Conservation (phyloP, 2,113 vertebrate species). For the Colinus virginianus region DNA sequence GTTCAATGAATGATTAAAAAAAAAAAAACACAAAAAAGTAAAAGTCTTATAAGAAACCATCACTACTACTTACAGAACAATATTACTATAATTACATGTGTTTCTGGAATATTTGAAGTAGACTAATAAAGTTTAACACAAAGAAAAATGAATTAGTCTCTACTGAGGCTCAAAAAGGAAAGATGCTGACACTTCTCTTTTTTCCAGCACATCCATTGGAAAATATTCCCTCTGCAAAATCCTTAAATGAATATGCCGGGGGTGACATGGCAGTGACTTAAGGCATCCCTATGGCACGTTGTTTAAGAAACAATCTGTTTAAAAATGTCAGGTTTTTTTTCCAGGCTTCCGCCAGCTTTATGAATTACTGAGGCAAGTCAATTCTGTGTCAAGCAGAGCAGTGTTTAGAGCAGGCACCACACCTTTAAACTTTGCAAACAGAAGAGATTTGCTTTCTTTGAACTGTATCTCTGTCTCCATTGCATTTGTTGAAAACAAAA, state of each 20-base stretch:
- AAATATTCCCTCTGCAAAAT: slow-evolving; percentile 26
- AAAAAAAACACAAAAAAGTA: neutral
- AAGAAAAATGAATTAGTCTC: slow-evolving; percentile 41
- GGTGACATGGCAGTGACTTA: slow-evolving; percentile 9
- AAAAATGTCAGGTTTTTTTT: neutral
- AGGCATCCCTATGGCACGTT: neutral
- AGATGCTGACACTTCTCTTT: neutral
- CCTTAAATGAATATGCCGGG: neutral
- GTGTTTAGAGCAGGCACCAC: neutral
- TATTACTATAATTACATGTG: slow-evolving; percentile 52
- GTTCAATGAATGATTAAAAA: slow-evolving; percentile 24
- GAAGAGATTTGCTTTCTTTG: neutral
- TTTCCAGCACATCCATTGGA: neutral
- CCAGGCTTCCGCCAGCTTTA: neutral
- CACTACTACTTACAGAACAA: neutral
- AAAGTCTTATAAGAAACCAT: slow-evolving; percentile 29
- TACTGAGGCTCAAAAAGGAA: slow-evolving; percentile 16
- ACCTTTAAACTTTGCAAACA: neutral
- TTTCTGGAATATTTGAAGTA: slow-evolving; percentile 43
- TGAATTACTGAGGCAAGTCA: neutral
- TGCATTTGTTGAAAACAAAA: neutral
- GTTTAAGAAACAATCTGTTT: neutral
- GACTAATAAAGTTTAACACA: slow-evolving; percentile 20
- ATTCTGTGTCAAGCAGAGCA: fast-evolving
- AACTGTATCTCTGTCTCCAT: neutral